phyloP scores from a whole-genome alignment of 2,888 invertebrate species.

The Athalia rosae region DNA sequence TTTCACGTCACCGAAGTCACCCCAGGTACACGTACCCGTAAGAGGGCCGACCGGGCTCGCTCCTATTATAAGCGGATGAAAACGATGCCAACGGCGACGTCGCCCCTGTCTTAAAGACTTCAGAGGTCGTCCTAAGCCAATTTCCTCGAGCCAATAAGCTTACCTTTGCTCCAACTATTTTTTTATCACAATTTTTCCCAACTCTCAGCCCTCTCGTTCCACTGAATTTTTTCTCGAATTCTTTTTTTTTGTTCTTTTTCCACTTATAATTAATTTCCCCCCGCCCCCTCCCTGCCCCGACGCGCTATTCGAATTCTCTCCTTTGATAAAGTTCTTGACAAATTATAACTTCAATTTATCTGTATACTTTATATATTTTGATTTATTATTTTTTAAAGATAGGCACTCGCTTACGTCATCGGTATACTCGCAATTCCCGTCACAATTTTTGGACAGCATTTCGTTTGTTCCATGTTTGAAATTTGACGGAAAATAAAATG shows the following conservation, averaged over 20 bases:
- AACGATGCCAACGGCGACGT: conserved; percentile 51
- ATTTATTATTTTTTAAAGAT: no score
- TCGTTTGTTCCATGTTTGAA: no score
- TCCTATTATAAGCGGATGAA: conserved; percentile 59
- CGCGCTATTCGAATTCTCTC: no score
- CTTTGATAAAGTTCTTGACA: no score
- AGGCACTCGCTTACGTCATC: no score
- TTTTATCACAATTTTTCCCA: conserved; percentile 44
- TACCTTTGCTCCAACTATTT: conserved; percentile 38
- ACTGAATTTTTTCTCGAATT: conserved; percentile 50
- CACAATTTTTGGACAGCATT: no score
- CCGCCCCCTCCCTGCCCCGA: not conserved
- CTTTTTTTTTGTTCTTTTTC: not conserved
- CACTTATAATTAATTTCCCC: not conserved
- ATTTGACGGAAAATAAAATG: no score
- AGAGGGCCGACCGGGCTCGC: not conserved
- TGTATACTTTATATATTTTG: no score
- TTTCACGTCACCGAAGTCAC: conserved; percentile 6
- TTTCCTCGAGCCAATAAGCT: conserved; percentile 56
- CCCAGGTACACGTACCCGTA: not conserved
- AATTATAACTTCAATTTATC: no score
- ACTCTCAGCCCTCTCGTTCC: conserved; percentile 33
- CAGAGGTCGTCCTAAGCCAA: conserved; percentile 60
- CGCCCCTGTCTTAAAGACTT: conserved; percentile 53
- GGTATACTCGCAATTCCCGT: no score